Conservation (phyloP, 1,140 invertebrate genomes). For the Drosophila ananassae region DNA sequence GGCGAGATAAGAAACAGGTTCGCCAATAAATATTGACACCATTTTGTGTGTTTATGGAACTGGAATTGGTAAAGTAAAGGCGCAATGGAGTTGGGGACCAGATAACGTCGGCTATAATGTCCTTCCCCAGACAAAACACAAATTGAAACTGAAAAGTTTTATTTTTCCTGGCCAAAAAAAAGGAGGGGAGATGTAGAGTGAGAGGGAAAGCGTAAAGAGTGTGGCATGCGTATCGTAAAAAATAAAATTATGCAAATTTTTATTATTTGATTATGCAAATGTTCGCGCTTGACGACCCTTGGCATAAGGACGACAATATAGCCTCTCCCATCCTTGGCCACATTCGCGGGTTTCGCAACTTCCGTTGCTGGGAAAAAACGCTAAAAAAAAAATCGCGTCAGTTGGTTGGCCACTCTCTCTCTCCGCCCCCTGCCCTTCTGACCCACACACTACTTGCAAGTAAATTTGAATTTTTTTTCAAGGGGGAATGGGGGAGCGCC, state of each 20-base stretch:
- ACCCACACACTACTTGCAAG: constrained; percentile 46
- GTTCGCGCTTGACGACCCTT: constrained; percentile 83
- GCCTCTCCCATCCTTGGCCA: constrained; percentile 22
- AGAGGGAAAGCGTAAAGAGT: constrained; percentile 19
- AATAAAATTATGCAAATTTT: constrained; percentile 84
- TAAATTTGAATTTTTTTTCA: constrained; percentile 72
- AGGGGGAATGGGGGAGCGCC: no score
- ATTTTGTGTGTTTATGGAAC: constrained; percentile 64
- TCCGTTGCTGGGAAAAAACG: constrained; percentile 52
- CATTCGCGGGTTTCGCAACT: constrained; percentile 47
- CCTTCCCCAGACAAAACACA: constrained; percentile 50
- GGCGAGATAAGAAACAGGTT: constrained; percentile 79
- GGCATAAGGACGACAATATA: constrained; percentile 83
- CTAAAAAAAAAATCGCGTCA: constrained; percentile 48
- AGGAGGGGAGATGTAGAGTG: not conserved
- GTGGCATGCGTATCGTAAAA: constrained; percentile 76
- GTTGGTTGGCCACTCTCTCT: constrained; percentile 64
- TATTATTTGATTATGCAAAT: constrained; percentile 84
- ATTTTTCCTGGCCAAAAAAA: constrained; percentile 11
- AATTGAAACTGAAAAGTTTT: constrained; percentile 59
- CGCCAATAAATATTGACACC: constrained; percentile 83
- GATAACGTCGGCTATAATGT: constrained; percentile 68
- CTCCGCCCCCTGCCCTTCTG: constrained; percentile 3
- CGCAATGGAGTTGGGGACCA: constrained; percentile 18
- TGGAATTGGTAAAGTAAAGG: constrained; percentile 8